phyloP scores from a whole-genome alignment of 2,797 vertebrate genomes.

The Ptychadena robeensis region DNA sequence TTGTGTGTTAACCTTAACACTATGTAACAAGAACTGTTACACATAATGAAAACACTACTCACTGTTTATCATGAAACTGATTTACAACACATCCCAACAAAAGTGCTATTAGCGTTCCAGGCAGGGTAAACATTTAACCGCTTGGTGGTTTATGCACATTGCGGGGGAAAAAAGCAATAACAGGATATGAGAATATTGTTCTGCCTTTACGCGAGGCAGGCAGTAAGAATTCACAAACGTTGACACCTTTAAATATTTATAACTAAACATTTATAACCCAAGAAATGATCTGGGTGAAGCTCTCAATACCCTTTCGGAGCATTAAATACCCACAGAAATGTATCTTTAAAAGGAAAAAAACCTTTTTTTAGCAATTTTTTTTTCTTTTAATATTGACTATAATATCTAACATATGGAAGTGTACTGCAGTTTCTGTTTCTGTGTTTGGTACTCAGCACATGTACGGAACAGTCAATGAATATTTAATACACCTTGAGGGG shows the following conservation, averaged over 20 bases:
- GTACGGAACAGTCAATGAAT: constrained; percentile 39
- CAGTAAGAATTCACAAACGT: not conserved
- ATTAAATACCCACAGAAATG: constrained; percentile 19
- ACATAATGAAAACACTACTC: not conserved
- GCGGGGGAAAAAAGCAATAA: not conserved
- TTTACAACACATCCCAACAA: constrained; percentile 5
- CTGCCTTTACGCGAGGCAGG: not conserved
- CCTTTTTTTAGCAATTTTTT: not conserved
- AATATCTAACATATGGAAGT: constrained; percentile 16
- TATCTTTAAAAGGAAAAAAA: not conserved
- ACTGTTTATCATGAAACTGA: not conserved
- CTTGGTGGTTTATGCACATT: not conserved
- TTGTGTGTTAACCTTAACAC: not conserved
- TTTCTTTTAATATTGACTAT: constrained; percentile 19
- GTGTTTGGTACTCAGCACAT: constrained; percentile 47
- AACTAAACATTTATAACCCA: too few relatives aligned
- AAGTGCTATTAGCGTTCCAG: not conserved
- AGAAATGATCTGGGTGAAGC: constrained; percentile 1
- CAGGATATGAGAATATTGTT: not conserved
- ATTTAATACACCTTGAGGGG: constrained; percentile 52
- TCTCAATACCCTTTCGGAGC: not conserved
- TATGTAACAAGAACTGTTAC: too few relatives aligned
- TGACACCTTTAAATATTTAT: constrained; percentile 44
- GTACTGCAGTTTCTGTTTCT: constrained; percentile 20
- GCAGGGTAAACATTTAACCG: not conserved